Evolutionary conservation across 2,888 invertebrate genomes (phyloP), one percentile per base, ranked within the genome.

Genomic region (Pseudococcus viburni): DNA sequence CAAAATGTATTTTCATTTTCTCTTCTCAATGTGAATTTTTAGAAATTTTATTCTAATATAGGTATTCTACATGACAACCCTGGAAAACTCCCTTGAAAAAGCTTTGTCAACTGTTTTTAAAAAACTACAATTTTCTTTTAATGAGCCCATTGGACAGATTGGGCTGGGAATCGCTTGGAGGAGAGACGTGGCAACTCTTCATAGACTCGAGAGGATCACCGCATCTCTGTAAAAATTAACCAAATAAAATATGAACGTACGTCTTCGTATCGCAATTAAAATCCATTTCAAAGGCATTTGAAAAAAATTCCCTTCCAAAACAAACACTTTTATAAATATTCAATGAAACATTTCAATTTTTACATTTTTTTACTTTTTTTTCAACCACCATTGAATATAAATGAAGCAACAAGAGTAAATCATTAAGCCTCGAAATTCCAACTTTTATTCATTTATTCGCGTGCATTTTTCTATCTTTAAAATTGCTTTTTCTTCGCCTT

Each of bases 321-420:
- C 46, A 83, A 83, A 83, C 80, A 83, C 46, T 83, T 83, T 83
- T 46, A 46, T 46, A 22, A 33, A 33, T 22, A 12, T 83, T 83
- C 19, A 46, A 83, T 83, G 80, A 83, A 77, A 46, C 80, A 83
- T 83, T 83, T 83, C 46, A 83, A 83, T 83, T 83, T 83, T 83
- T 19, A 42, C 4, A 2, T 80, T 80, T 80, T 42, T 39, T 19
- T 73, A 6, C 11, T n/a, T 83, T 83, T 39, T 46, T 46, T 46
- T 22, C 19, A 11, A 8, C 12, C 12, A 7, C 33, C 9, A 80
- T 83, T 46, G 46, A 83, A 83, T 83, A 12, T 83, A 83, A 83
- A 83, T 83, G 80, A 83, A 83, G 33, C 33, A 15, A 33, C 73
- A 15, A 73, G 33, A 73, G 42, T 26, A 46, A 83, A 83, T 11